Base-by-base conservation (phyloP, 2,888 invertebrate genomes). In the Leptinotarsa rubiginosa region DNA sequence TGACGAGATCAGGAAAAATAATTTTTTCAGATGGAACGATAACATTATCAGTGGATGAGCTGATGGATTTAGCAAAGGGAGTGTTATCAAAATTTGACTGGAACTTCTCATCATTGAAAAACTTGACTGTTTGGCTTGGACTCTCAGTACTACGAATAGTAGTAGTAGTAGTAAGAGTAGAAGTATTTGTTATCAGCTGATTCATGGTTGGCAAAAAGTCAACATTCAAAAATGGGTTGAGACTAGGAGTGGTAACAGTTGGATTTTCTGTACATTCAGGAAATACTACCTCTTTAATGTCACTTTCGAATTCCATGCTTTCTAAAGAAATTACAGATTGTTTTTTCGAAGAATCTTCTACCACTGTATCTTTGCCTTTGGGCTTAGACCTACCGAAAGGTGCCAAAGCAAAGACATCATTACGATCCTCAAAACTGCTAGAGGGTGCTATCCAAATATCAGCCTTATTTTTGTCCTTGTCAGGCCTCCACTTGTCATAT, bases 321-420 rank as follows among this genome's bases (percentile, higher is more conserved):
- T 50, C 56, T 22, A 56, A 22, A 47, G 68, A 18, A 15, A 71
- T 49, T 54, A 47, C 56, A 41, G 41, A 10, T 15, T 50, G 20
- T 64, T 41, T 54, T 69, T 25, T 20, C 3, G 15, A 18, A 31
- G 71, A 56, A 18, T 50, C 16, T 54, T 41, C 18, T 25, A 52
- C 52, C 22, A 75, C 71, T 22, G 47, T 16, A 47, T 73, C 73
- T 50, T 73, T 77, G 16, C 76, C 79, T 54, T 80, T 81, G 50
- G 50, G 56, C 75, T 75, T 80, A 0, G 86, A 78, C 65, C 87
- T 87, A 0, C 87, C 87, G 79, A 94, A 94, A 0, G 94, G 94
- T 0, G 93, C 93, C 86, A 92, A 86, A 0, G 93, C 92, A 84
- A 94, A 94, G 0, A 94, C 93, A 82, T 94, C 93, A 18, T 88